These are phyloP conservation scores for Esox niger DNA, from an alignment of 2,113 vertebrate genomes.

Conservation along the genomic window DNA sequence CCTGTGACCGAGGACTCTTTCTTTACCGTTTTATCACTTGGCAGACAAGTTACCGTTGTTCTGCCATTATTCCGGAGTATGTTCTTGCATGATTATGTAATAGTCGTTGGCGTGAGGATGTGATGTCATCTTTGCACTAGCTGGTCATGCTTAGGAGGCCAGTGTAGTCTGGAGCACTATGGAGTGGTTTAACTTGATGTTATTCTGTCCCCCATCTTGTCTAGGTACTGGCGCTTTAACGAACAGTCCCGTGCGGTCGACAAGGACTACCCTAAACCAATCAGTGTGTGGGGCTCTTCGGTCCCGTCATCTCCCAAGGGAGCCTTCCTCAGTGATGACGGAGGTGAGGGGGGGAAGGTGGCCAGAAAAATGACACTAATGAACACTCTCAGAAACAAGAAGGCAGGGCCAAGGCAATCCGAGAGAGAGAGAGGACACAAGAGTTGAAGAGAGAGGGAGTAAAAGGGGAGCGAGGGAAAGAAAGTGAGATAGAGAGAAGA, in stretches of 20 bases:
- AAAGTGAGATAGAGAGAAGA: neutral
- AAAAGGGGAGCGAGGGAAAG: constrained; percentile 29
- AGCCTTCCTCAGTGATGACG: constrained; percentile 88
- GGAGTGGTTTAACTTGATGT: neutral
- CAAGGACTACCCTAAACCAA: constrained; percentile 88
- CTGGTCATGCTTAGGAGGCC: neutral
- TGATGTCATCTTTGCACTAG: neutral
- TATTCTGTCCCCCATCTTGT: neutral
- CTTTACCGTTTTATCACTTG: no score
- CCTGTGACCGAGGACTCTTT: no score
- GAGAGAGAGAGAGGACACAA: neutral
- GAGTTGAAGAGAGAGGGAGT: constrained; percentile 22
- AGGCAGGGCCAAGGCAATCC: constrained; percentile 27
- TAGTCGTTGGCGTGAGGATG: no score
- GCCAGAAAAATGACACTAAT: constrained; percentile 18
- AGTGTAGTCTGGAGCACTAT: neutral
- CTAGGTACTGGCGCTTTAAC: constrained; percentile 96
- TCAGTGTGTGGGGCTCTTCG: constrained; percentile 90
- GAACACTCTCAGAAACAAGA: constrained; percentile 37
- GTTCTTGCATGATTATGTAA: no score
- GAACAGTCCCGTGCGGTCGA: constrained; percentile 84
- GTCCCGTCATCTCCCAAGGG: constrained; percentile 87
- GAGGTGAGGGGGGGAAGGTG: constrained; percentile 73
- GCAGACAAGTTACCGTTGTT: no score
- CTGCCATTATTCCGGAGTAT: no score